Evolutionary conservation across 1,140 invertebrate species (phyloP), one percentile per base, ranked within the genome.

Genomic region (Achatina immaculata): DNA sequence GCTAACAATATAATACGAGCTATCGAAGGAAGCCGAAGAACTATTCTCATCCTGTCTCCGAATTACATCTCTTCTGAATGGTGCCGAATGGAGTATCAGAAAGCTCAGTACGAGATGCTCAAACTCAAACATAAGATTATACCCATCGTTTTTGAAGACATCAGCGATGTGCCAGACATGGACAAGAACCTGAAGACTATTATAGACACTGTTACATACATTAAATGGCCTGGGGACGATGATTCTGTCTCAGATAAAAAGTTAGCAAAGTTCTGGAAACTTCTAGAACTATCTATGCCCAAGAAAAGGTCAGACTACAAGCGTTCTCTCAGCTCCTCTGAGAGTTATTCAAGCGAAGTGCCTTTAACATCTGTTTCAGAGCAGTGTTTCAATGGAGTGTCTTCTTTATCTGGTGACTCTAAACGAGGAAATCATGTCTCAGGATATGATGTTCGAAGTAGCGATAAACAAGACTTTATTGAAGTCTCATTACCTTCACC

Each of bases 21-120:
- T 0, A 86, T 90, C 0, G 87, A 90, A 62, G 85, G 84, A 80
- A 90, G 89, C 77, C 68, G 88, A 40, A 75, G 89, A 34, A 90
- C 89, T 6, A 89, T 90, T n/a, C 80, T 90, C 71, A 78, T 90
- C 43, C 81, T 90, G 14, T 86, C 86, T 31, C 86, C 88, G 3
- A 83, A 83, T 66, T 90, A 89, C 81, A 84, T 89, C 1, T 80
- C 86, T 21, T 88, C 88, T 58, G 88, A 89, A 66, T 90, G 89
- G 89, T 87, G 86, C 58, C 84, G 88, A 1, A 81, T 90, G 81
- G 89, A 90, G 76, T 89, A 89, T 55, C 89, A 90, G 72, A 88
- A 86, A 71, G 89, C 89, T 16, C 89, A 89, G 80, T 86, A 90
- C 34, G 89, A 90, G 84, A 90, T 90, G 89, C 78, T 90, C 7